phyloP scores from a whole-genome alignment of 2,113 vertebrate genomes.

The Piliocolobus tephrosceles region DNA sequence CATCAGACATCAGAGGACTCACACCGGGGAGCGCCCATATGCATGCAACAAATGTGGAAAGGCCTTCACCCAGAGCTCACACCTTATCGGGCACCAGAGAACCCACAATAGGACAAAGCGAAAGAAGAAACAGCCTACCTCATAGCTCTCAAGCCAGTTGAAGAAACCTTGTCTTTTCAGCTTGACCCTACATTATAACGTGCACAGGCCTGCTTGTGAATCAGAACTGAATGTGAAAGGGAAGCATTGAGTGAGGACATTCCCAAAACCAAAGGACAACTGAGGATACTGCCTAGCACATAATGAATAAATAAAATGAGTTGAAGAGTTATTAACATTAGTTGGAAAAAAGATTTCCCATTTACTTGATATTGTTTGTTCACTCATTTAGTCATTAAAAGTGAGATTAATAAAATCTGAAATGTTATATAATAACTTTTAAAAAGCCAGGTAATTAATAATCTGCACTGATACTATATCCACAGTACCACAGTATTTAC shows the following conservation, averaged over 20 bases:
- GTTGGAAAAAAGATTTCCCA: neutral
- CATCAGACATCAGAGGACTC: slow-evolving; percentile 66
- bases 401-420: neutral
- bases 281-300: neutral
- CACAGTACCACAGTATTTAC: slow-evolving; percentile 24
- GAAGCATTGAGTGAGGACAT: neutral
- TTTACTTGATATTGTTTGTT: neutral
- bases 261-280: neutral
- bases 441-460: neutral
- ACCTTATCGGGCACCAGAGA: slow-evolving; percentile 70
- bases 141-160: rapidly evolving
- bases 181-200: rapidly evolving
- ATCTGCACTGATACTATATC: slow-evolving; percentile 15
- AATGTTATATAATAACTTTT: neutral
- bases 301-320: neutral
- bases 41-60: slow-evolving; percentile 67
- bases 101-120: slow-evolving; percentile 16
- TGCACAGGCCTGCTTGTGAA: neutral
- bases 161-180: no score
- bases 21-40: slow-evolving; percentile 75
- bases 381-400: neutral
- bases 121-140: neutral
- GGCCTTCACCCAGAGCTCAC: slow-evolving; percentile 76
- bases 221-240: neutral
- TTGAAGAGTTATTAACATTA: neutral